Conservation (phyloP, 2,888 invertebrate species). For the Rapana venosa region DNA sequence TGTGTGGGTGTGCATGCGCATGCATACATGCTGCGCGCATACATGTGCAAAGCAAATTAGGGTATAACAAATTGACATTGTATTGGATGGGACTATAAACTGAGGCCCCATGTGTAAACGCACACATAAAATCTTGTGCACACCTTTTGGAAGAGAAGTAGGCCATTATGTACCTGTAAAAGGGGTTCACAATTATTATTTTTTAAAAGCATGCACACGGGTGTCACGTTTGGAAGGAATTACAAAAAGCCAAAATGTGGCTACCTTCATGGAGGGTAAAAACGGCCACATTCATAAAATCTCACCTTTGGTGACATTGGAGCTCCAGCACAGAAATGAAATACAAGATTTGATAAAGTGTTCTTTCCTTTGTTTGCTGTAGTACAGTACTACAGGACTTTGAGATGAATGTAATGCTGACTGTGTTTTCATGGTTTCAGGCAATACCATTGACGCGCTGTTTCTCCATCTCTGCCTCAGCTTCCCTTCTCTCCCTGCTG, state of each 20-base stretch:
- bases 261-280: no score
- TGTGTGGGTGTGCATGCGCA: neutral
- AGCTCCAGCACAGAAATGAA: no score
- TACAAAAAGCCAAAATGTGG: no score
- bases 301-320: no score
- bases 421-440: neutral
- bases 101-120: neutral
- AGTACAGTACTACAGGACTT: neutral
- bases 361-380: neutral
- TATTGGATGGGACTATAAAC: neutral
- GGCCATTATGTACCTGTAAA: no score
- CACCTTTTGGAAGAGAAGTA: neutral
- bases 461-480: neutral
- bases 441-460: neutral
- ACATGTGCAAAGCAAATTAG: no score
- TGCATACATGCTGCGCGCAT: neutral
- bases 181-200: neutral
- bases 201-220: no score
- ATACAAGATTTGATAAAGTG: no score
- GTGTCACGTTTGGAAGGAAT: no score
- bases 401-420: neutral
- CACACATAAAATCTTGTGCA: neutral
- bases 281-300: no score
- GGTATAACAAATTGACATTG: neutral
- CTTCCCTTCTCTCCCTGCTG: conserved; percentile 21